These are phyloP conservation scores for Platysteira castanea DNA, from an alignment of 2,113 vertebrate species.

Conservation along the genomic window DNA sequence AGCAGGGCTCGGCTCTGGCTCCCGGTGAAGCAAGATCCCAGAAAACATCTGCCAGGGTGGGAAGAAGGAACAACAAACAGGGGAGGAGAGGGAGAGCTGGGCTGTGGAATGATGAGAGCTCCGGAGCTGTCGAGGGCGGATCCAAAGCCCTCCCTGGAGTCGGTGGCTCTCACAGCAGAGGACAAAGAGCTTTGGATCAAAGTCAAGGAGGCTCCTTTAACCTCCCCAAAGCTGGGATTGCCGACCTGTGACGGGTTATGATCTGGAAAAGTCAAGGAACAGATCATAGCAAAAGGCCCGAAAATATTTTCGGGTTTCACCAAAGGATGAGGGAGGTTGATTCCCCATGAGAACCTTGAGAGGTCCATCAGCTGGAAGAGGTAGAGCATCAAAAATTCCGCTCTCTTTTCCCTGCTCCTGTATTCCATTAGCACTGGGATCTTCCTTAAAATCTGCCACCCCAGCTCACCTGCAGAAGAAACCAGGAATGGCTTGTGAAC, in stretches of 20 bases:
- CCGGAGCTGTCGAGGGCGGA: not conserved
- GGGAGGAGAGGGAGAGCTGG: not conserved
- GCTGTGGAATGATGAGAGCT: not conserved
- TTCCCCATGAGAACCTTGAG: not conserved
- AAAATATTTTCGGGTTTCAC: not conserved
- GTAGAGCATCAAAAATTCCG: not conserved
- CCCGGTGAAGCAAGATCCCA: not conserved
- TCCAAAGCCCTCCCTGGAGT: not conserved
- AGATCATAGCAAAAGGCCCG: not conserved
- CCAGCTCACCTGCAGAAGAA: not conserved
- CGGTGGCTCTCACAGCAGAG: not conserved
- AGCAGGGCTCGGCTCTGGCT: not conserved
- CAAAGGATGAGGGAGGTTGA: not conserved
- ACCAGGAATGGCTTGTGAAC: not conserved
- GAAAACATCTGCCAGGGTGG: conserved; percentile 7
- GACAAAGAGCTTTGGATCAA: not conserved
- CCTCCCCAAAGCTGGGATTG: not conserved
- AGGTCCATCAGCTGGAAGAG: not conserved
- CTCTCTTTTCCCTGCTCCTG: not conserved
- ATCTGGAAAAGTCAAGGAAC: not conserved
- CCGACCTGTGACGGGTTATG: not conserved
- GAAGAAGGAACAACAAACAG: not conserved
- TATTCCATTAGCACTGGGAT: not conserved
- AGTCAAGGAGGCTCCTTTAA: not conserved
- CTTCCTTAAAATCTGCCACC: not conserved